Evolutionary conservation across 2,113 vertebrate species (phyloP).

Genomic region (Neogale vison): DNA sequence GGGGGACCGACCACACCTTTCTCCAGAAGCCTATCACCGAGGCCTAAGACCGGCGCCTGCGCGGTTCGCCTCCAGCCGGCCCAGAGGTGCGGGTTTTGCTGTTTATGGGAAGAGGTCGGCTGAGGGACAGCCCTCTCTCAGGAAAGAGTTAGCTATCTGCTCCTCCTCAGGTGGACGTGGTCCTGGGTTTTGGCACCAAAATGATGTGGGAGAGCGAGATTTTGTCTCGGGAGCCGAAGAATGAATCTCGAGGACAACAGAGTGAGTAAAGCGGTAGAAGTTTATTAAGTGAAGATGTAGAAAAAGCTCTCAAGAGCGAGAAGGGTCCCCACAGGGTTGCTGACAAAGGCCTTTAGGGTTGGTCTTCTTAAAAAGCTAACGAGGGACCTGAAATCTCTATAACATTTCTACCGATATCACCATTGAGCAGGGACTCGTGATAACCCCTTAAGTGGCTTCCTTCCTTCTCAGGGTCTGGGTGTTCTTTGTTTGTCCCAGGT

Average conservation of each 20-base stretch:
- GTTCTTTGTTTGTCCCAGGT: no score
- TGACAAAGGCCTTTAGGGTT: no score
- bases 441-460: no score
- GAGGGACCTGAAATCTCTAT: no score
- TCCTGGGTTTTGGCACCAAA: not conserved
- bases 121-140: rapidly evolving
- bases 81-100: not conserved
- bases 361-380: no score
- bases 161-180: rapidly evolving
- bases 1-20: not conserved
- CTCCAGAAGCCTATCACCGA: not conserved
- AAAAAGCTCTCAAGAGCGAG: not conserved
- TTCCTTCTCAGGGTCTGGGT: no score
- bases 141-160: no score
- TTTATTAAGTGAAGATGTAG: not conserved
- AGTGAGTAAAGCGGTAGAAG: not conserved
- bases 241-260: rapidly evolving
- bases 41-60: no score
- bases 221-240: not conserved
- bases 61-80: not conserved
- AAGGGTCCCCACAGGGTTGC: not conserved
- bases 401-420: no score
- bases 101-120: not conserved
- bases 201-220: not conserved
- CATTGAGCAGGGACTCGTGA: no score